These are phyloP conservation scores for Eupithecia subfuscata DNA, from an alignment of 2,888 invertebrate species.

Conservation along the genomic window DNA sequence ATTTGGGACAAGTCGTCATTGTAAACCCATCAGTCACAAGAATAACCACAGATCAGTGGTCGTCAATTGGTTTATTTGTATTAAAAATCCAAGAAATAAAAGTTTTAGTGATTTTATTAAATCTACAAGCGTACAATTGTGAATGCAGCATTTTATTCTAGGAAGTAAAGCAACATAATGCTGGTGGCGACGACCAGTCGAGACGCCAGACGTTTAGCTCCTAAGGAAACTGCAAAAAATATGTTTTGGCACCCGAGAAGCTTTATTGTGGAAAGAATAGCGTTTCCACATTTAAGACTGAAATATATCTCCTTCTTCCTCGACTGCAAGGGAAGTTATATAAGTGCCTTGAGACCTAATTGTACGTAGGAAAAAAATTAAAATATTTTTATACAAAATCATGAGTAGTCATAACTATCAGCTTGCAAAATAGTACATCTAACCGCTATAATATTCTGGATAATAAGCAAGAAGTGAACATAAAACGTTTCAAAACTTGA, in stretches of 20 bases:
- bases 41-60: too few relatives aligned
- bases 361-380: background rate
- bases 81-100: background rate
- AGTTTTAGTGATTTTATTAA: too few relatives aligned
- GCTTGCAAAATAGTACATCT: too few relatives aligned
- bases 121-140: background rate
- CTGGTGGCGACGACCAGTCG: constrained; percentile 67
- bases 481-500: too few relatives aligned
- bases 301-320: constrained; percentile 12
- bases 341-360: background rate
- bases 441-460: background rate
- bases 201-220: constrained; percentile 66
- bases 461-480: too few relatives aligned
- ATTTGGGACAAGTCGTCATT: too few relatives aligned
- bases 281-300: constrained; percentile 47
- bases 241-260: constrained; percentile 68
- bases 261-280: constrained; percentile 49
- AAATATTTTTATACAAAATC: too few relatives aligned
- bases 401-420: too few relatives aligned
- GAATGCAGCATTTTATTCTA: constrained; percentile 53
- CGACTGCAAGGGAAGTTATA: background rate
- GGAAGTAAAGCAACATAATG: constrained; percentile 53
- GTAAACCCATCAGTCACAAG: too few relatives aligned
- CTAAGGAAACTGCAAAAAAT: constrained; percentile 68
- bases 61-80: too few relatives aligned